Percentiles rank a stretch among this genome's conserved stretches.
These are phyloP conservation scores for Callocephalon fimbriatum DNA, from an alignment of 2,113 vertebrate genomes.

Conservation along the genomic window DNA sequence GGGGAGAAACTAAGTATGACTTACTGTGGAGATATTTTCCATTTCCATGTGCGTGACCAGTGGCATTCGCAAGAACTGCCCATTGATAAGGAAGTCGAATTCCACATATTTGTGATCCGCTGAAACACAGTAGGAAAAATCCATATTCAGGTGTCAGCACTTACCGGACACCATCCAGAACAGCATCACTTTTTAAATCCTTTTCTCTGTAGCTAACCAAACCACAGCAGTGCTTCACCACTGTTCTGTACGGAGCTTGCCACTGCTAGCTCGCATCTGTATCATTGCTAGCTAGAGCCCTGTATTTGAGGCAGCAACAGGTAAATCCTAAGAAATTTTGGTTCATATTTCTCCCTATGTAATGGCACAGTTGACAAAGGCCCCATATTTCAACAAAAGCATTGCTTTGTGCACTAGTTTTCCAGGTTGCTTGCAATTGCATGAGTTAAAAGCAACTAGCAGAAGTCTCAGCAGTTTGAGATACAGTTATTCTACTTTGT, in stretches of 20 bases:
- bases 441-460: neutral
- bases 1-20: neutral
- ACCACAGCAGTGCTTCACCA: neutral
- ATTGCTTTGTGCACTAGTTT: neutral
- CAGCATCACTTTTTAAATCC: neutral
- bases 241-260: neutral
- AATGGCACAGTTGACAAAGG: neutral
- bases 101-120: constrained; percentile 92
- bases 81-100: constrained; percentile 95
- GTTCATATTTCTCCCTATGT: neutral
- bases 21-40: constrained; percentile 92
- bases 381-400: neutral
- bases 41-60: constrained; percentile 89
- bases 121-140: constrained; percentile 63
- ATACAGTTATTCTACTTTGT: neutral
- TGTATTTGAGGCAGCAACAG: neutral
- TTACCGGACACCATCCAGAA: neutral
- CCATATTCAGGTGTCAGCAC: neutral
- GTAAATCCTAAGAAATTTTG: neutral
- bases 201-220: neutral
- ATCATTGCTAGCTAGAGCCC: neutral
- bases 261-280: neutral
- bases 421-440: neutral
- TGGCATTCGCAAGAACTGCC: constrained; percentile 89
- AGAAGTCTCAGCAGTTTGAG: neutral